Evolutionary conservation across 2,113 vertebrate species (phyloP).

Genomic region (Cryptoleucopteryx plumbea): DNA sequence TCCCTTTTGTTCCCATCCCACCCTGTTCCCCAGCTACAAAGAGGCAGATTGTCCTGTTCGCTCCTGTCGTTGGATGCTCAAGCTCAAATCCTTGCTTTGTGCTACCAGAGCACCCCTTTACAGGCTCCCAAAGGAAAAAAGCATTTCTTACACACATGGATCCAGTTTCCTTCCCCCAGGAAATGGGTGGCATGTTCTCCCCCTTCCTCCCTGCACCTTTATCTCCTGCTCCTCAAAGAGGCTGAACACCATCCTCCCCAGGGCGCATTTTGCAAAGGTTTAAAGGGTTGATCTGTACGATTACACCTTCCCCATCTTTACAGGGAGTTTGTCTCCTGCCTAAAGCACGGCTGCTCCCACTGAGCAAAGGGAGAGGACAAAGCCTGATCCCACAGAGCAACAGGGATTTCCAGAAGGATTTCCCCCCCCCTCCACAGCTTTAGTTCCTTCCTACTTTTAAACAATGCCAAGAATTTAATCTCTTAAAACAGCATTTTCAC

Average conservation of each 20-base stretch:
- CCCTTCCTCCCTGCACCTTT: neutral
- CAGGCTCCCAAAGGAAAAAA: neutral
- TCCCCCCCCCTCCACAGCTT: neutral
- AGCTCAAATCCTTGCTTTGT: neutral
- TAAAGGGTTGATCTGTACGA: neutral
- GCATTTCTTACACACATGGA: neutral
- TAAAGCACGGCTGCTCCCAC: neutral
- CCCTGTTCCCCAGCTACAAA: neutral
- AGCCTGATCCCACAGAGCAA: neutral
- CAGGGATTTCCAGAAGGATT: conserved; percentile 49
- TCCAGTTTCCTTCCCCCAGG: neutral
- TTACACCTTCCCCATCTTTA: neutral
- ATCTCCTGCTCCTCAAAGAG: neutral
- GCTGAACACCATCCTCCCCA: neutral
- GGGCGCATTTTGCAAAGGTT: neutral
- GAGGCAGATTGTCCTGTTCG: neutral
- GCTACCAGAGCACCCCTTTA: neutral
- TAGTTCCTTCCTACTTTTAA: conserved; percentile 60
- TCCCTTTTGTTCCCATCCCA: conserved; percentile 14
- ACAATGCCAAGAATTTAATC: conserved; percentile 58
- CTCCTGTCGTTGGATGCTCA: neutral
- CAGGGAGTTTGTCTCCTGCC: neutral
- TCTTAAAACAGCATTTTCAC: conserved; percentile 28
- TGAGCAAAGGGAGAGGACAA: neutral
- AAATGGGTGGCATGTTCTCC: neutral